Evolutionary conservation across 37 sponge, comb jelly and placozoan species (phyloP), one percentile per base, ranked within the genome.

Genomic region (Halichondria panicea): DNA sequence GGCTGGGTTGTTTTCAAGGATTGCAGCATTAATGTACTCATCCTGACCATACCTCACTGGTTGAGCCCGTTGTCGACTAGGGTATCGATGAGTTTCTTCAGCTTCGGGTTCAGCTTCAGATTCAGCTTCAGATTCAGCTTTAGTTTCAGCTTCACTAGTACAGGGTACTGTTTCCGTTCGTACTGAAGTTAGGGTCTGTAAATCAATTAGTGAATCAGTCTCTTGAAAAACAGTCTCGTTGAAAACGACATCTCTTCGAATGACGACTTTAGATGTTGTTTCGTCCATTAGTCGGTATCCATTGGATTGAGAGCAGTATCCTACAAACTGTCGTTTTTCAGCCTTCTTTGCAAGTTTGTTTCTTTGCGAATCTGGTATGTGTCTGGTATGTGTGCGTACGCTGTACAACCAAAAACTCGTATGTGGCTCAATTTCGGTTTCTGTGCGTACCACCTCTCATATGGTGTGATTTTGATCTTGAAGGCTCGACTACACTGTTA

Each of bases 361-460:
- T 24, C 66, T 13, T 43, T 70, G 48, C 24, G 24, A 11, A 72
- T 72, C 73, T n/a, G n/a, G n/a, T n/a, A n/a, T n/a, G n/a, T n/a
- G n/a, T n/a, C n/a, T 31, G 78, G 78, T 30, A 78, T 46, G 41
- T 78, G 78, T n/a, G 53, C 78, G 66, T 66, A 78, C 21, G 55
- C 78, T 50, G 55, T 66, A 65, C 68, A 78, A 32, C 78, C 67
- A 65, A 78, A 78, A 33, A 66, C 78, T 43, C 55, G 35, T 24
- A 78, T 35, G 45, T 78, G 24, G 28, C 37, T 30, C 37, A 78
- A 37, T 53, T 66, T 11, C 19, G 78, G 68, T 65, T 45, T 35
- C 38, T 42, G 39, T 21, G 31, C 77, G 58, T 34, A 55, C 33
- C 46, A 54, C 28, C 32, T 21, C 32, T 55, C 33, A 55, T 72